Evolutionary conservation across 2,888 invertebrate species (phyloP).

Genomic region (Stenotaenia linearis): DNA sequence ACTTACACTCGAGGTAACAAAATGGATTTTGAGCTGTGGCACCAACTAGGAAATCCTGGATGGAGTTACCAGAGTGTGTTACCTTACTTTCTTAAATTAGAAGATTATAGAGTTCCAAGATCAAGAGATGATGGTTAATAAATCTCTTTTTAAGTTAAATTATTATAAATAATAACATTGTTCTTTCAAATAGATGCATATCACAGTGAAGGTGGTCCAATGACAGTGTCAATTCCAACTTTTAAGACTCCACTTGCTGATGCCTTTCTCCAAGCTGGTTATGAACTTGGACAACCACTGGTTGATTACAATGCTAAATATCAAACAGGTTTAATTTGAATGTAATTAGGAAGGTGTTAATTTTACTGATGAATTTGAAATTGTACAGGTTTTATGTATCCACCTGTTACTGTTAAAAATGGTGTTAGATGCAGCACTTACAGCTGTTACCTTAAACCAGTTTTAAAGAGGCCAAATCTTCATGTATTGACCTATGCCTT

Average conservation of each 20-base stretch:
- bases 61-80: conserved; percentile 51
- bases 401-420: conserved; percentile 43
- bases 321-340: conserved; percentile 37
- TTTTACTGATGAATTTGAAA: background rate
- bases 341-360: background rate
- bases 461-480: conserved; percentile 29
- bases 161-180: background rate
- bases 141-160: too few relatives aligned
- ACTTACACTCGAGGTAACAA: conserved; percentile 50
- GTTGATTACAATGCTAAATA: conserved; percentile 40
- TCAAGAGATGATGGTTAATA: conserved; percentile 36
- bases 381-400: conserved; percentile 29
- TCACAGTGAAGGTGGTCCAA: conserved; percentile 36
- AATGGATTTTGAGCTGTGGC: conserved; percentile 50
- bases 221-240: conserved; percentile 38
- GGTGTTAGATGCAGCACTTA: conserved; percentile 46
- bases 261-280: conserved; percentile 39
- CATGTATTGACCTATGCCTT: conserved; percentile 14
- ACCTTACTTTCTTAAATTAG: conserved; percentile 49
- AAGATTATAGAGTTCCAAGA: conserved; percentile 46
- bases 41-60: conserved; percentile 46
- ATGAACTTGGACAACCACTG: conserved; percentile 37
- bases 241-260: conserved; percentile 38
- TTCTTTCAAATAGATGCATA: background rate
- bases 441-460: conserved; percentile 32